A percentile compares a stretch with the other conserved stretches of the same genome.
Evolutionary conservation across 1,140 invertebrate genomes (phyloP).

Genomic region (Bactericera cockerelli): DNA sequence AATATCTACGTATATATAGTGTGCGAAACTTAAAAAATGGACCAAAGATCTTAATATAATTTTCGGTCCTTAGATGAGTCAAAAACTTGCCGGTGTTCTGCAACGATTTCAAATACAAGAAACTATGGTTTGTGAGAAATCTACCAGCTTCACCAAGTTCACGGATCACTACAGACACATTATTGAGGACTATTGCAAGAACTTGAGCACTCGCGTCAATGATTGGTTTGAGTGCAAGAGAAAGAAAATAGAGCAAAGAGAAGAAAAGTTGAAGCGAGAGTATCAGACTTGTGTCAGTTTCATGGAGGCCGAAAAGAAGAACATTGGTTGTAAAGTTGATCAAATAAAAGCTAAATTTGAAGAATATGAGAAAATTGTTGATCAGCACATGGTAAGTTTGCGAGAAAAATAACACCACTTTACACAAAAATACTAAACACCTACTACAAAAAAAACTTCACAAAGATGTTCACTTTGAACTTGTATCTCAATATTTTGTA

Average conservation of each 20-base stretch:
- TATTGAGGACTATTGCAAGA: background rate
- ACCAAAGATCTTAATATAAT: too few species aligned
- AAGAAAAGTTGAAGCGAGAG: background rate
- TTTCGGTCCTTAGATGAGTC: too few species aligned
- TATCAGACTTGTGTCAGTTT: background rate
- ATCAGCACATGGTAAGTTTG: background rate
- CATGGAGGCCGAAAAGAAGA: background rate
- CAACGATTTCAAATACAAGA: too few species aligned
- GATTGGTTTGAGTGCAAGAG: conserved; percentile 3
- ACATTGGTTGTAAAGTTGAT: background rate
- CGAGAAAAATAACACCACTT: too few species aligned
- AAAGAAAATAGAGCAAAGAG: background rate
- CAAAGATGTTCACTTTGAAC: too few species aligned
- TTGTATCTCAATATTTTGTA: too few species aligned
- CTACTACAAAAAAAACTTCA: too few species aligned
- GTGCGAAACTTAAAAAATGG: too few species aligned
- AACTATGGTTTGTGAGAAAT: background rate
- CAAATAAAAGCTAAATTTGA: background rate
- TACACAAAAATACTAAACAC: too few species aligned
- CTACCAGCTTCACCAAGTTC: background rate
- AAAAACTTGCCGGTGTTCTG: too few species aligned
- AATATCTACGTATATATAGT: too few species aligned
- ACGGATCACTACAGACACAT: background rate
- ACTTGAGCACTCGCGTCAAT: background rate
- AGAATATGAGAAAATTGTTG: background rate